These are phyloP conservation scores for Vidua macroura DNA, from an alignment of 2,113 vertebrate species.

Conservation along the genomic window DNA sequence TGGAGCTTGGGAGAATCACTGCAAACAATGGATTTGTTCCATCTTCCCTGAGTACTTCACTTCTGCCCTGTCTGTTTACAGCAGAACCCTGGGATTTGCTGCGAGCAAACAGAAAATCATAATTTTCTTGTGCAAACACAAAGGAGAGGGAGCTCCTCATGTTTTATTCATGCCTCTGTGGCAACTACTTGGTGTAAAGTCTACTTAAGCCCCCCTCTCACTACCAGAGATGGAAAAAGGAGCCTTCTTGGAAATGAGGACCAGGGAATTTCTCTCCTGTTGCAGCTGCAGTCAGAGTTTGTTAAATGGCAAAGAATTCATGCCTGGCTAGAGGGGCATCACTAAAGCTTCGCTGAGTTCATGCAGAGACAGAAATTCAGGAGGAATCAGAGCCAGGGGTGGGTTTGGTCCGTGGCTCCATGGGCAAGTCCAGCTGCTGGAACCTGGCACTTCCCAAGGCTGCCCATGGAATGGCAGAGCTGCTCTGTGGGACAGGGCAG, in stretches of 20 bases:
- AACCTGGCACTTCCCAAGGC: neutral
- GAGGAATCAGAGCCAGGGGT: neutral
- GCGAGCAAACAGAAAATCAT: neutral
- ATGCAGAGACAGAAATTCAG: neutral
- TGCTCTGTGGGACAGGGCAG: neutral
- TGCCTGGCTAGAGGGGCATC: neutral
- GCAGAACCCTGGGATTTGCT: neutral
- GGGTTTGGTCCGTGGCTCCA: neutral
- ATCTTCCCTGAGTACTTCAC: slow-evolving; percentile 4
- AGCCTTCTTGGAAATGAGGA: neutral
- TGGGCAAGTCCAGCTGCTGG: neutral
- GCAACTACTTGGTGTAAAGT: neutral
- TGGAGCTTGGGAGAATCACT: slow-evolving; percentile 28
- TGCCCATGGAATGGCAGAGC: neutral
- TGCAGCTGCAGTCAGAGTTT: neutral
- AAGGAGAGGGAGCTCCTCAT: neutral
- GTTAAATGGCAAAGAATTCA: neutral
- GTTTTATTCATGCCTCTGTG: neutral
- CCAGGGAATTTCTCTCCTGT: neutral
- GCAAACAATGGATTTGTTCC: slow-evolving; percentile 46
- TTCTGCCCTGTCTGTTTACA: neutral
- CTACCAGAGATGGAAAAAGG: neutral
- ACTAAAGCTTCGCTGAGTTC: neutral
- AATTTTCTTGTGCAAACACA: neutral
- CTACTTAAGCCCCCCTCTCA: neutral